phyloP scores from a whole-genome alignment of 2,888 invertebrate species.

The Lucinisca nassula region DNA sequence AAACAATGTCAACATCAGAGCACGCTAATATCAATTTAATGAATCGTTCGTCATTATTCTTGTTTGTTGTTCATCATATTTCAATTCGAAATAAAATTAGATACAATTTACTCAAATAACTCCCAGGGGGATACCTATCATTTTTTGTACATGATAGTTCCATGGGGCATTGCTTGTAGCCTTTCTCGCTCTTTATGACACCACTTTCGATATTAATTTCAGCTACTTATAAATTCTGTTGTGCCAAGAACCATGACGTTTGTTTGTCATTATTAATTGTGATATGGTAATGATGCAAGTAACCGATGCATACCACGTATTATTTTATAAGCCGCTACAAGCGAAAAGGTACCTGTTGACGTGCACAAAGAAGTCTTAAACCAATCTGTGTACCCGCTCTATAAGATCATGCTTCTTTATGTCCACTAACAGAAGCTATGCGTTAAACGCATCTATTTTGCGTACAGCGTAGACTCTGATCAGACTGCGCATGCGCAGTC shows the following conservation, averaged over 20 bases:
- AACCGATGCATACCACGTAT: constrained; percentile 1
- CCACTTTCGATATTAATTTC: neutral
- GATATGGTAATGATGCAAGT: neutral
- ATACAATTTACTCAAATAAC: neutral
- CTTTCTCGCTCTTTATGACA: neutral
- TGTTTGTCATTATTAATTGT: constrained; percentile 14
- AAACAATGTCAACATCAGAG: neutral
- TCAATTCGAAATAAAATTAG: neutral
- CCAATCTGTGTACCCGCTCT: too few relatives aligned
- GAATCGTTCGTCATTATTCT: neutral
- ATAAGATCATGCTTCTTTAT: too few relatives aligned
- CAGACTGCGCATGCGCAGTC: too few relatives aligned
- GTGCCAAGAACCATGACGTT: neutral
- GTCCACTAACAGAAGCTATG: too few relatives aligned
- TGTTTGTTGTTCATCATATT: neutral
- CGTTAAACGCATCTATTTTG: too few relatives aligned
- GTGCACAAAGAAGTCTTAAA: too few relatives aligned
- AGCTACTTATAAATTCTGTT: neutral
- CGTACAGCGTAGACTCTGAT: too few relatives aligned
- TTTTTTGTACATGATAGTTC: neutral
- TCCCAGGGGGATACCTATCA: neutral
- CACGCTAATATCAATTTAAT: neutral
- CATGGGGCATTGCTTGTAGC: neutral
- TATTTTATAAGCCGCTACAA: too few relatives aligned
- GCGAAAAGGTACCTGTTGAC: too few relatives aligned